Conservation (phyloP, 2,888 invertebrate genomes). For the Odontothrips loti region DNA sequence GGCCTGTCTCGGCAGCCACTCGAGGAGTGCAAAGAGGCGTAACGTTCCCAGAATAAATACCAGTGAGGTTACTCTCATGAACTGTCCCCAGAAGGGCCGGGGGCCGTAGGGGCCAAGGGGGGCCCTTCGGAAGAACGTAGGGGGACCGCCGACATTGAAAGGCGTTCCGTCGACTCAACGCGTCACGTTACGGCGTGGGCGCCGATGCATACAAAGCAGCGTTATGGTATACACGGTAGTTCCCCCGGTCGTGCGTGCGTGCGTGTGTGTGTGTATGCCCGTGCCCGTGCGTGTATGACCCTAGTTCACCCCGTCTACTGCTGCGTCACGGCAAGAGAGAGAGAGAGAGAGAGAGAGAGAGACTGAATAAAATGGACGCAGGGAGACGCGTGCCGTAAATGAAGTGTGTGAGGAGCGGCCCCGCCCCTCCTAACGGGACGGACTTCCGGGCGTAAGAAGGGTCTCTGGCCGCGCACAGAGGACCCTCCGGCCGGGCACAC, state of each 20-base stretch:
- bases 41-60: too few relatives aligned
- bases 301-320: slow-evolving; percentile 10
- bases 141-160: too few relatives aligned
- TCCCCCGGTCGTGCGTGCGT: background rate
- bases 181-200: background rate
- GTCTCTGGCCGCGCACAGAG: too few relatives aligned
- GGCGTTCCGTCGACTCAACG: too few relatives aligned
- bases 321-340: slow-evolving; percentile 1
- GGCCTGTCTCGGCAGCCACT: too few relatives aligned
- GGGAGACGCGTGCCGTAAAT: background rate
- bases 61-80: too few relatives aligned
- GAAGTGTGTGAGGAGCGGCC: background rate
- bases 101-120: too few relatives aligned
- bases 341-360: background rate
- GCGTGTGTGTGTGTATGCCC: too few relatives aligned
- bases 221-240: slow-evolving; percentile 11
- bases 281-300: background rate
- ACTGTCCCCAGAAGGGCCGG: too few relatives aligned
- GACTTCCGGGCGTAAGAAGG: background rate
- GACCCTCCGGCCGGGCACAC: background rate
- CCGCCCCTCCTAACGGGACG: background rate
- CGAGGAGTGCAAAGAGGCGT: too few relatives aligned
- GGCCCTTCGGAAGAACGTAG: too few relatives aligned
- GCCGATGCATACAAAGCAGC: slow-evolving; percentile 11
- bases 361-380: background rate